Percentiles rank a stretch among this genome's conserved stretches.
phyloP scores from a whole-genome alignment of 2,113 vertebrate species.

The Rhabdomys dilectus region DNA sequence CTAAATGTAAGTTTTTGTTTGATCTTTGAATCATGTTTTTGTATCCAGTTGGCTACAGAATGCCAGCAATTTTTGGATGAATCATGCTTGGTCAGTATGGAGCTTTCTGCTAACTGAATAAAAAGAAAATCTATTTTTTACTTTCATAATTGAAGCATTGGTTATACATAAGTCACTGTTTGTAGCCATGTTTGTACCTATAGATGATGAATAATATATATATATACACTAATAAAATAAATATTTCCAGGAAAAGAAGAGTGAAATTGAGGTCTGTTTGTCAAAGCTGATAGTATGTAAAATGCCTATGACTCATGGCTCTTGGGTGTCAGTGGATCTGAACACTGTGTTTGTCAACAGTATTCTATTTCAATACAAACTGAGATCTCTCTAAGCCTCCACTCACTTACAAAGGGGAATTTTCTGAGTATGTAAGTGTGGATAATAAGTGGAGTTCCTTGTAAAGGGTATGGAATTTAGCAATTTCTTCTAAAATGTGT shows the following conservation, averaged over 20 bases:
- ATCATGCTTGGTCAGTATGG: background rate
- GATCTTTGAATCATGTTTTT: conserved; percentile 8
- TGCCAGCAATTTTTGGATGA: conserved; percentile 11
- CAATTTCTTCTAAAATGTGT: background rate
- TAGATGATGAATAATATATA: background rate
- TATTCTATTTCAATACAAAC: background rate
- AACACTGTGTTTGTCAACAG: background rate
- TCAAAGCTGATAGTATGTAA: rapidly evolving
- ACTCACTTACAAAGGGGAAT: background rate
- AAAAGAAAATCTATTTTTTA: background rate
- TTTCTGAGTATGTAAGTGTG: background rate
- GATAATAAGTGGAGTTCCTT: background rate
- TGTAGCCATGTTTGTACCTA: too few relatives aligned
- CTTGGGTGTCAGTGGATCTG: background rate
- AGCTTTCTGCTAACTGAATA: background rate
- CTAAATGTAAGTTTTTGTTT: conserved; percentile 20
- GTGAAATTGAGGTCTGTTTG: background rate
- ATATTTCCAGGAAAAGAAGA: background rate
- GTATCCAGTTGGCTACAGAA: conserved; percentile 14
- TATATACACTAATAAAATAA: background rate
- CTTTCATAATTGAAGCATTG: background rate
- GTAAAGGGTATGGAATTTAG: background rate
- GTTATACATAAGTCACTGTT: background rate
- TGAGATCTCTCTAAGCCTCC: conserved; percentile 40
- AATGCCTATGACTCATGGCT: background rate